Base-by-base conservation (phyloP, 2,113 vertebrate species). In the Odontesthes bonariensis region DNA sequence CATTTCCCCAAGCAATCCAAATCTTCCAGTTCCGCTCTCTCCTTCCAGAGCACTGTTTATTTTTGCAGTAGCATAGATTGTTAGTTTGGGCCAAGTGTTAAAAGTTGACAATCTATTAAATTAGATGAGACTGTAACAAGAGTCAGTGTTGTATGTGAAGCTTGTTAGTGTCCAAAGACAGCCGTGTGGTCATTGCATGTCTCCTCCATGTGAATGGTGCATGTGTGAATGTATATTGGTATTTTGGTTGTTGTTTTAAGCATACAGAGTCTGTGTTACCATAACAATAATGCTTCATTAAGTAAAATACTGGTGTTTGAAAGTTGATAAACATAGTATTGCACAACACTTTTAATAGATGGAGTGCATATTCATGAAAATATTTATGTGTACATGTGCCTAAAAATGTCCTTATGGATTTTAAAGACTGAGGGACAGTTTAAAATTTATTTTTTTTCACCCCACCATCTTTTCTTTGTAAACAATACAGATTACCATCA, bases 91-190 rank as follows among this genome's bases (percentile, higher is more conserved):
- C 52, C 60, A 75, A 67, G 70, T 81, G 80, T 38, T 85, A 53
- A 80, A 91, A 89, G 75, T 89, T 90, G 84, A 58, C 84, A 70
- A 88, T 86, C 82, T 79, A 74, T 69, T n/a, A 4, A 6, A 64
- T 71, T 35, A 20, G 20, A 66, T 56, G 42, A 47, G 56, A 54
- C 49, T 31, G 9, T 33, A 49, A 63, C 65, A 32, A 0, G 71
- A 85, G 75, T 33, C 46, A 20, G 78, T 62, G 82, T 66, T 81
- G 70, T 66, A 46, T 3, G 19, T 58, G 65, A 69, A 88, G 83
- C 82, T 75, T 89, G 88, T 85, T 82, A 80, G 84, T 78, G 89
- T 82, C 49, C 75, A 73, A 62, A 51, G 70, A 66, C 60, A 54
- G 71, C 77, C n/a, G 73, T 90, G 80, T 77, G 75, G 67, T 85